A percentile compares a stretch with the other conserved stretches of the same genome.
Conservation (phyloP, 1,140 invertebrate genomes). For the Drosophila ficusphila region DNA sequence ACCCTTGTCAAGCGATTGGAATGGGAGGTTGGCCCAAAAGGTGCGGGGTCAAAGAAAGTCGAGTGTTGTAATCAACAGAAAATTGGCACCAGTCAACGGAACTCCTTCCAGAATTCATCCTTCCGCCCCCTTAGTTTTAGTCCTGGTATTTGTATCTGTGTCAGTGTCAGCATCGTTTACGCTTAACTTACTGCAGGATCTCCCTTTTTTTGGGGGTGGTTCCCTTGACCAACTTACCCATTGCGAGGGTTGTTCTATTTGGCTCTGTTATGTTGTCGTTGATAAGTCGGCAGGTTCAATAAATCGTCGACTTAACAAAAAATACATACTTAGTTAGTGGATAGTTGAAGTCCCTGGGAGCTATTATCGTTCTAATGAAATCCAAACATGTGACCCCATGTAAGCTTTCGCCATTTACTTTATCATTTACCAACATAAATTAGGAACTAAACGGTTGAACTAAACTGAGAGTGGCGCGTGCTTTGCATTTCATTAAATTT, state of each 20-base stretch:
- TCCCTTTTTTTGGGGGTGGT: constrained; percentile 27
- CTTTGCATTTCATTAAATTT: constrained; percentile 66
- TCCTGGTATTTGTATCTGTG: constrained; percentile 38
- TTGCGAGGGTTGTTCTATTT: constrained; percentile 53
- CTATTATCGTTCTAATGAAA: constrained; percentile 21
- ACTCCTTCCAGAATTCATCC: constrained; percentile 5
- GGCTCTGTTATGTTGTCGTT: constrained; percentile 23
- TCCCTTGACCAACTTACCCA: constrained; percentile 63
- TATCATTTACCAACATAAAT: constrained; percentile 64
- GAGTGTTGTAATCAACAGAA: constrained; percentile 73
- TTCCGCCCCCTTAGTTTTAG: background rate
- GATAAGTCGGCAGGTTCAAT: constrained; percentile 65
- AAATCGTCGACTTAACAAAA: constrained; percentile 63
- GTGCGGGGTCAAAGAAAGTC: constrained; percentile 37
- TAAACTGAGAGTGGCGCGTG: constrained; percentile 37
- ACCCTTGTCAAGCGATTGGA: constrained; percentile 60
- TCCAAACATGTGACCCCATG: constrained; percentile 45
- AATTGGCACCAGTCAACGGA: constrained; percentile 71
- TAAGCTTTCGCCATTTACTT: constrained; percentile 53
- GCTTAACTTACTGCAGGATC: constrained; percentile 49
- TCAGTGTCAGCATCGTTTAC: constrained; percentile 68
- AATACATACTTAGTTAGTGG: constrained; percentile 25
- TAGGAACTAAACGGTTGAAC: constrained; percentile 22
- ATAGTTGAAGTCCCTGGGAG: constrained; percentile 31
- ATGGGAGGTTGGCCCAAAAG: constrained; percentile 13